phyloP scores from a whole-genome alignment of 2,888 invertebrate species.

The Neoitamus cyanurus region DNA sequence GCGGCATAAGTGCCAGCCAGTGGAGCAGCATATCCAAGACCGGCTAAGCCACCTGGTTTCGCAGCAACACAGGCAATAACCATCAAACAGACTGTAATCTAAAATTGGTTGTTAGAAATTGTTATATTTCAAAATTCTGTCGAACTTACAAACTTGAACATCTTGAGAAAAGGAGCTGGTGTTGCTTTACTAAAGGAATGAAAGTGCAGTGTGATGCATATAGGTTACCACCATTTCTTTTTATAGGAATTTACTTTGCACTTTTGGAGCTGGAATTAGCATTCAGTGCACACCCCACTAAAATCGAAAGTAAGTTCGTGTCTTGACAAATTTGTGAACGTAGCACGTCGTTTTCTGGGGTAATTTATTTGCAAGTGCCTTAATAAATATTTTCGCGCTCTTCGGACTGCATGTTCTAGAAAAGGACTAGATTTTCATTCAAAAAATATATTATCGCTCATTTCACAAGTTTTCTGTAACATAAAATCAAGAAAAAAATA shows the following conservation, averaged over 20 bases:
- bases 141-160: conserved; percentile 53
- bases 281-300: neutral
- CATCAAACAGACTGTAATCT: conserved; percentile 49
- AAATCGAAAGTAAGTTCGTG: neutral
- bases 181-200: neutral
- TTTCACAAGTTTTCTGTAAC: neutral
- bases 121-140: neutral
- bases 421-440: too few relatives aligned
- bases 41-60: conserved; percentile 52
- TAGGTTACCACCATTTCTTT: neutral
- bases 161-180: conserved; percentile 27
- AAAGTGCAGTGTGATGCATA: neutral
- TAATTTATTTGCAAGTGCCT: neutral
- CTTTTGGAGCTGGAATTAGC: neutral
- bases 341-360: neutral
- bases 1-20: conserved; percentile 39
- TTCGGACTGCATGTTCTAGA: neutral
- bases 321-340: neutral
- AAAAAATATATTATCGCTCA: neutral
- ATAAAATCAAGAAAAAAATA: too few relatives aligned
- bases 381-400: neutral
- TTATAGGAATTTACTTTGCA: neutral
- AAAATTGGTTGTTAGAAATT: neutral
- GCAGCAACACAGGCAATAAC: conserved; percentile 51
- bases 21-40: conserved; percentile 38